Evolutionary conservation across 1,140 invertebrate species (phyloP), one percentile per base, ranked within the genome.

Genomic region (Lasioglossum albipes): DNA sequence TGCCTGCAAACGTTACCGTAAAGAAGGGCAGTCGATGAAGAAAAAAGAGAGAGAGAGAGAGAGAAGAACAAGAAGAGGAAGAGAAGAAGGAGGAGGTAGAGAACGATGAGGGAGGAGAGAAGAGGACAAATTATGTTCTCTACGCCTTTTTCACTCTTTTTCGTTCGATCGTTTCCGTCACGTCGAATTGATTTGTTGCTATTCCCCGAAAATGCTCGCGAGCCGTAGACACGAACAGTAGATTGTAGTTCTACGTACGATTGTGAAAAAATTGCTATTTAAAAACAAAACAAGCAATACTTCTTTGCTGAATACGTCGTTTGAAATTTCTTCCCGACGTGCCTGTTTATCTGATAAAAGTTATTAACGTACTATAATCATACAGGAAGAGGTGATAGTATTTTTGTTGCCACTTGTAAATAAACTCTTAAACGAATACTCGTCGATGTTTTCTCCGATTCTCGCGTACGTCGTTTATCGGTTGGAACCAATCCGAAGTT

Each of bases 321-420:
- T 80, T 54, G 79, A 75, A 80, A 75, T 68, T 62, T 75, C 72
- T 75, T 75, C 75, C 65, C 41, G 72, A 80, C 79, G 79, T 80
- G 79, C 79, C 79, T 80, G 73, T 80, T 80, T 67, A 79, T 79
- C 72, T 68, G 66, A 68, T 36, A 57, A 59, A 81, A 82, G 75
- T 72, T 70, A 67, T 67, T 82, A 78, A 82, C 80, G 42, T 80
- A 80, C 61, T 82, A 79, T 78, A 78, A 82, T 82, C 61, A 78
- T 71, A 80, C 79, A 75, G 73, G 79, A 75, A 75, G 57, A 75
- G 79, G 79, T 80, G 79, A 80, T 80, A 80, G 79, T 80, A 80
- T 80, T 80, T 80, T 80, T 80, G 79, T 80, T 80, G 79, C 79
- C 79, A 80, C 73, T 80, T 80, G 79, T 80, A 80, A 80, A 80